Evolutionary conservation across 2,888 invertebrate species (phyloP), one percentile per base, ranked within the genome.

Genomic region (Siphlonurus alternatus): DNA sequence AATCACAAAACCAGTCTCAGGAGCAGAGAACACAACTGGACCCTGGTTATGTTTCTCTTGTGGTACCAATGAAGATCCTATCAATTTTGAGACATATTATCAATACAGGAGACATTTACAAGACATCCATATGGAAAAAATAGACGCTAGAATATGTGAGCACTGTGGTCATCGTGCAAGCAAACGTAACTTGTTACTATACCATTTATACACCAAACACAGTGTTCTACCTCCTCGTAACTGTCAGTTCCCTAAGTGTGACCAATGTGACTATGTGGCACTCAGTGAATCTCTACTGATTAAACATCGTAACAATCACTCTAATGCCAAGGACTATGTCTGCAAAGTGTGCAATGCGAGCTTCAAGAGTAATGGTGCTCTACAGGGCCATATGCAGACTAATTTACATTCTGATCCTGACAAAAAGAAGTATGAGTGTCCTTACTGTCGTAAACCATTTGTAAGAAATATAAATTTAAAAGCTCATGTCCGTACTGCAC

Each of bases 31-130:
- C 62, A 70, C 69, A 5, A 70, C 68, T 62, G 89, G 89, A 0
- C 90, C 90, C 0, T 93, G 92, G 92, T 80, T 85, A 64, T 93
- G 92, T 73, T 78, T 83, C 53, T 83, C 86, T 67, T 92, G 92
- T 76, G 86, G 85, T 38, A 81, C 81, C 64, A 81, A 83, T 67
- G 83, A 82, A 38, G 83, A 82, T 68, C 84, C 82, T 61, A 75
- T 86, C 61, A 84, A 86, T 71, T 90, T 92, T 73, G 83, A 85
- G 23, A 83, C 87, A 23, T 92, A 92, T 71, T 86, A 85, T 69
- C 82, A 85, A 69, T 92, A 87, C 74, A 81, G 91, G 59, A 83
- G 88, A 67, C 93, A 93, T 77, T 82, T 92, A 75, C 85, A 68
- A 54, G 68, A 68, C 62, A 82, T 87, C 0, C 92, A 92, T 70